Evolutionary conservation across 2,113 vertebrate species (phyloP).

Genomic region (Bos taurus): ARS-UCD2.0 NC_037354.1:43559001-43559500

Average conservation of each 20-base stretch:
- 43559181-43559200: rapidly evolving
- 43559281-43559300: neutral
- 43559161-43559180: neutral
- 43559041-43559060: neutral
- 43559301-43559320: neutral
- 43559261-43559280: neutral
- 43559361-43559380: neutral
- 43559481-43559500: neutral
- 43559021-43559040: neutral
- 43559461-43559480: rapidly evolving
- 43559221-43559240: neutral
- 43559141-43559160: neutral
- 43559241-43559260: neutral
- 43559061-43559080: neutral
- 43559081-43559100: neutral
- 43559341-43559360: neutral
- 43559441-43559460: neutral
- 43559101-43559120: neutral
- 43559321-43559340: neutral
- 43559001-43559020: neutral
- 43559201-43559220: neutral
- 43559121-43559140: neutral
- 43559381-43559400: neutral
- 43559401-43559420: neutral
- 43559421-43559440: neutral